Evolutionary conservation across 2,797 vertebrate genomes (phyloP), one percentile per base, ranked within the genome.

Genomic region (Danionella dracula): DNA sequence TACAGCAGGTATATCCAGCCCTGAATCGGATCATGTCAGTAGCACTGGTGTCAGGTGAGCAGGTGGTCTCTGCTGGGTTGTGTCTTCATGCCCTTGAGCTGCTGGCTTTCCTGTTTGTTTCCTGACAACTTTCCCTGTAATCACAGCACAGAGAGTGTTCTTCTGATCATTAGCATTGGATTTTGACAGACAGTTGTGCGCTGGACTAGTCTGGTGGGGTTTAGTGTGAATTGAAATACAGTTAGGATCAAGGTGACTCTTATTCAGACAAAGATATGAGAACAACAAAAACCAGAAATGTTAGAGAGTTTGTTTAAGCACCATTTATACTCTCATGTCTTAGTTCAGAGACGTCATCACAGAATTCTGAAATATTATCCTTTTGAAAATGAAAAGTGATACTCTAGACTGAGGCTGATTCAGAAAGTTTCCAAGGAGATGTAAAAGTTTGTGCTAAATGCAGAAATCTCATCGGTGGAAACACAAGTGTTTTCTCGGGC

Each of bases 141-240:
- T 66, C 53, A 40, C 42, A 56, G 53, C 3, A 1, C 53, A 13
- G 32, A 66, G 63, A 57, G 45, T 66, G 46, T 56, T 57, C 56
- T 57, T 66, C 41, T 57, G 34, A 66, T 66, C 32, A 57, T 66
- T 66, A 56, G 63, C 63, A 66, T 66, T 37, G 8, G 23, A 66
- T 35, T 42, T 66, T 57, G 63, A 56, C 53, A 66, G 63, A 21
- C 21, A 48, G 40, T 55, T 66, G 51, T 38, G 11, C 41, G 55
- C 51, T 56, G 51, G 41, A 34, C 42, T 1, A 1, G 32, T 32
- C 34, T 40, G 21, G 41, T 31, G 42, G 32, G 53, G 4, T 20
- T 21, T 40, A 57, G 29, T 38, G 19, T 21, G 4, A 46, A 31
- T 56, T 51, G 46, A 66, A 66, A 57, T 48, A 5, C 34, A 61